Percentiles rank a stretch among this genome's conserved stretches.
Evolutionary conservation across 2,113 vertebrate genomes (phyloP).

Genomic region (Picathartes gymnocephalus): DNA sequence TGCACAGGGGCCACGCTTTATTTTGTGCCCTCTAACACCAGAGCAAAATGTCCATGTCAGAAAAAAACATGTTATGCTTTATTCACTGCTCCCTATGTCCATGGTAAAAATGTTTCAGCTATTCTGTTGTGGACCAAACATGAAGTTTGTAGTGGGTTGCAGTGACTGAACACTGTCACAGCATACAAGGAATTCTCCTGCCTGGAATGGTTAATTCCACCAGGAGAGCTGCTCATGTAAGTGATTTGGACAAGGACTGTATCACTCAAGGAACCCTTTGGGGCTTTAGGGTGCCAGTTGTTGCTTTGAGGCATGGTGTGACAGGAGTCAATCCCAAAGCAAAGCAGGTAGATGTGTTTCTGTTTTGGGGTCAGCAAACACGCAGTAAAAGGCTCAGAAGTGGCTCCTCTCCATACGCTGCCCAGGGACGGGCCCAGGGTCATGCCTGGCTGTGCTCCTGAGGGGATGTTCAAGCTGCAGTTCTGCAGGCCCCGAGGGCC

Average conservation of each 20-base stretch:
- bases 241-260: background rate
- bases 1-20: background rate
- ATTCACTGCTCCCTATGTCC: background rate
- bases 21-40: background rate
- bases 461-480: background rate
- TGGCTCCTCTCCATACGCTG: fast-evolving
- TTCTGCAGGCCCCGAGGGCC: background rate
- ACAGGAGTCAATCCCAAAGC: background rate
- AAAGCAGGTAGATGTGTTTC: background rate
- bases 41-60: background rate
- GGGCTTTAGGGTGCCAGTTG: background rate
- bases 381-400: fast-evolving
- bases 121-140: background rate
- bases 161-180: fast-evolving
- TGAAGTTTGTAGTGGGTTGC: background rate
- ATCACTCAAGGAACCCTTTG: fast-evolving
- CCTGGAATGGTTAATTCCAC: background rate
- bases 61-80: background rate
- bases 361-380: background rate
- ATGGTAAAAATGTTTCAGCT: background rate
- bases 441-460: background rate
- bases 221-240: background rate
- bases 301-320: background rate
- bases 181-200: background rate
- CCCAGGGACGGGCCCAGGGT: background rate